Evolutionary conservation across 2,797 vertebrate species (phyloP).

Genomic region (Meriones psammophilus): DNA sequence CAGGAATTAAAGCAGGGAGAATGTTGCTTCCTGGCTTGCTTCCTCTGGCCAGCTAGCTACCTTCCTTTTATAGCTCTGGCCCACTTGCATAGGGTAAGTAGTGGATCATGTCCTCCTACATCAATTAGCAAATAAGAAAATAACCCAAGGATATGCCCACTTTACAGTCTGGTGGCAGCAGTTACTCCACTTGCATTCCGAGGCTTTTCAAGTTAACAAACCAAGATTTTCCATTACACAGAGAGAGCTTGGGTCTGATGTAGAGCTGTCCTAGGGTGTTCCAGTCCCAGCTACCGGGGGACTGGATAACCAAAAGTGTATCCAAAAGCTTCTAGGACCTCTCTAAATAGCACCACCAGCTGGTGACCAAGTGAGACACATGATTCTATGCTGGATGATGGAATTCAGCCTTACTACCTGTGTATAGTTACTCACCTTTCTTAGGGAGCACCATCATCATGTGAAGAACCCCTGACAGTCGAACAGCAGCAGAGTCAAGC

Average conservation of each 20-base stretch:
- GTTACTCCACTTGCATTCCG: not conserved
- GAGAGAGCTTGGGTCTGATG: not conserved
- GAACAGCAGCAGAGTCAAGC: not conserved
- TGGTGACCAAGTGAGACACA: not conserved
- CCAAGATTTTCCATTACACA: not conserved
- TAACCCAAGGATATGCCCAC: too few relatives aligned
- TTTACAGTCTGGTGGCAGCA: not conserved
- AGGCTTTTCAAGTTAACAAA: not conserved
- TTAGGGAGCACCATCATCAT: not conserved
- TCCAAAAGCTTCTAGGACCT: not conserved
- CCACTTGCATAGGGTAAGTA: not conserved
- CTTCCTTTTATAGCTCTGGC: not conserved
- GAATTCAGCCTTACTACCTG: not conserved
- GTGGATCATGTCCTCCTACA: not conserved
- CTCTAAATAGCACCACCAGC: not conserved
- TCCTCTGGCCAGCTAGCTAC: not conserved
- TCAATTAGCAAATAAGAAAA: not conserved
- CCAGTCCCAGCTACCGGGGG: too few relatives aligned
- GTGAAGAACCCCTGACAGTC: not conserved
- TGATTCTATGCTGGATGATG: too few relatives aligned
- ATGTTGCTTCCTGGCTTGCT: not conserved
- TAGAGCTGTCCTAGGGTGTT: not conserved
- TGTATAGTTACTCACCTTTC: conserved; percentile 17
- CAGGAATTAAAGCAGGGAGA: too few relatives aligned
- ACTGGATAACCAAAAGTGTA: not conserved